These are phyloP conservation scores for Acrobasis repandana DNA, from an alignment of 2,888 invertebrate genomes.

Conservation along the genomic window DNA sequence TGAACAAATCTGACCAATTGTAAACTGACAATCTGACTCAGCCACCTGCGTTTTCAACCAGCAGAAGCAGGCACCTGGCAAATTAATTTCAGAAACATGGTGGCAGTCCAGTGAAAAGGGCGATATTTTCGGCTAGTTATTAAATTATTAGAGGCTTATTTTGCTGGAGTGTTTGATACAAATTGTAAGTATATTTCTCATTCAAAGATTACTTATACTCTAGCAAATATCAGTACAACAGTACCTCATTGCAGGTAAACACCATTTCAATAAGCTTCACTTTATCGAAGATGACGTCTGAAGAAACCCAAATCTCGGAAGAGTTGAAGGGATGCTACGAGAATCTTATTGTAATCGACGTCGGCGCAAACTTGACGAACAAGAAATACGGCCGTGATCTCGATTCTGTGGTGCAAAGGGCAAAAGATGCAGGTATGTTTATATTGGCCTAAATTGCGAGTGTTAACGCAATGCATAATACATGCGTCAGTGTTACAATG, in stretches of 20 bases:
- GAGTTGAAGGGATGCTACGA: slow-evolving; percentile 92
- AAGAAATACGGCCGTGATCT: slow-evolving; percentile 96
- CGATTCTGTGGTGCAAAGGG: slow-evolving; percentile 95
- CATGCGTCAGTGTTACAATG: slow-evolving; percentile 35
- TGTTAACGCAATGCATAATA: slow-evolving; percentile 38
- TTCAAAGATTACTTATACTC: slow-evolving; percentile 14
- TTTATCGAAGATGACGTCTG: slow-evolving; percentile 77
- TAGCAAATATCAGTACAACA: slow-evolving; percentile 30
- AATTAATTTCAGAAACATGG: slow-evolving; percentile 66
- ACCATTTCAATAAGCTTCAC: slow-evolving; percentile 77
- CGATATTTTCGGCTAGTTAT: slow-evolving; percentile 70
- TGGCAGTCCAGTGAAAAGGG: slow-evolving; percentile 77
- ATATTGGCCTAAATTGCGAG: slow-evolving; percentile 29
- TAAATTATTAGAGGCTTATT: slow-evolving; percentile 74
- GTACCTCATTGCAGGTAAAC: slow-evolving; percentile 65
- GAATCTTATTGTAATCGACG: slow-evolving; percentile 95
- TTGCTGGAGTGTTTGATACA: slow-evolving; percentile 81
- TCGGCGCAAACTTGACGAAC: slow-evolving; percentile 96
- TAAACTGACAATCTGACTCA: background rate
- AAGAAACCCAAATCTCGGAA: slow-evolving; percentile 76
- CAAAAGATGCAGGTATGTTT: slow-evolving; percentile 92
- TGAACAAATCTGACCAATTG: background rate
- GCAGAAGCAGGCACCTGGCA: background rate
- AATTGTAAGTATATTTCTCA: slow-evolving; percentile 62
- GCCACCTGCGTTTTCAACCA: background rate